A percentile compares a stretch with the other conserved stretches of the same genome.
phyloP scores from a whole-genome alignment of 2,797 vertebrate genomes.

The Helarctos malayanus region DNA sequence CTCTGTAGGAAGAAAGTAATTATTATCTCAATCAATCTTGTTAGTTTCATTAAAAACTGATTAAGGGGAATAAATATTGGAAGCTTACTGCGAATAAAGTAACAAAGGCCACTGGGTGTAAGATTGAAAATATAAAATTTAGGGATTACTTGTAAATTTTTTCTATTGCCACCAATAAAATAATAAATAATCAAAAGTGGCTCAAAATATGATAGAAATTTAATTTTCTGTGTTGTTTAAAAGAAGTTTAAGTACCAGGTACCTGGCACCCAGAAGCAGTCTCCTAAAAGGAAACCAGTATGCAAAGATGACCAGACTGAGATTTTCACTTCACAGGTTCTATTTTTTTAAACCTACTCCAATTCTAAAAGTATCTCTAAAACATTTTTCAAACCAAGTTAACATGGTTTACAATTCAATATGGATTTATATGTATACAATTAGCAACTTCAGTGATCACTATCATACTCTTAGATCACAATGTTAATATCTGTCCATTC shows the following conservation, averaged over 20 bases:
- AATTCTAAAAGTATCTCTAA: conserved; percentile 30
- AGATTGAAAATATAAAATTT: neutral
- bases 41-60: conserved; percentile 7
- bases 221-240: conserved; percentile 31
- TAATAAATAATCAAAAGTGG: conserved; percentile 47
- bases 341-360: neutral
- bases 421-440: neutral
- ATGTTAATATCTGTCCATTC: neutral
- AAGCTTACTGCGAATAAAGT: neutral
- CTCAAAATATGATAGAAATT: conserved; percentile 37
- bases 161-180: neutral
- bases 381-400: conserved; percentile 22
- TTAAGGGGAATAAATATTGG: conserved; percentile 1
- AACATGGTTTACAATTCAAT: conserved; percentile 36
- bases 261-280: neutral
- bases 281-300: conserved; percentile 63
- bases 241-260: conserved; percentile 39
- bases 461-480: neutral
- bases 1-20: conserved; percentile 35
- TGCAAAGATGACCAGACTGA: neutral
- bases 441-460: conserved; percentile 15
- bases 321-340: conserved; percentile 20
- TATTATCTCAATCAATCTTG: conserved; percentile 23
- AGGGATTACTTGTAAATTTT: neutral
- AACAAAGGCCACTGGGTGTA: neutral